A percentile compares a stretch with the other conserved stretches of the same genome.
These are phyloP conservation scores for Deroptyus accipitrinus DNA, from an alignment of 2,113 vertebrate genomes.

Conservation along the genomic window DNA sequence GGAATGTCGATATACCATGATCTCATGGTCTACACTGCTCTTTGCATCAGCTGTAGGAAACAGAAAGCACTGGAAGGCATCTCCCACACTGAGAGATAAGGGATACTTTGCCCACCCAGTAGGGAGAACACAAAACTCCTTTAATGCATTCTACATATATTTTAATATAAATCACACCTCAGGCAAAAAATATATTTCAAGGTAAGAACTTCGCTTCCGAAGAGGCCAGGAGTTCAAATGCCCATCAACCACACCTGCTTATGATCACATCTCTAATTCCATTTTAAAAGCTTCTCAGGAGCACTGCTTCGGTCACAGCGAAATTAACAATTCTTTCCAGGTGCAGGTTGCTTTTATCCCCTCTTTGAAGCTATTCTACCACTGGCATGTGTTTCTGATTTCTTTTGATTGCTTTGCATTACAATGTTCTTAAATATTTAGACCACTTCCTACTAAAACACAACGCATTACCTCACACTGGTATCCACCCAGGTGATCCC, in stretches of 20 bases:
- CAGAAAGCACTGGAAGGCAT: background rate
- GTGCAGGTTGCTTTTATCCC: background rate
- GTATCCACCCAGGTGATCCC: conserved; percentile 77
- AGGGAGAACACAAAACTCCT: background rate
- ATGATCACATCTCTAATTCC: background rate
- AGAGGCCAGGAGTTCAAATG: background rate
- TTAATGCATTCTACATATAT: background rate
- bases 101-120: background rate
- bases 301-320: background rate
- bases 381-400: background rate
- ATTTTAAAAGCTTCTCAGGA: background rate
- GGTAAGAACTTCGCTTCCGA: background rate
- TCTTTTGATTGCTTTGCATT: background rate
- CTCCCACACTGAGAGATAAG: background rate
- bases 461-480: conserved; percentile 73
- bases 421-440: background rate
- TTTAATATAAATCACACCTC: background rate
- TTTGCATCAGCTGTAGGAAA: background rate
- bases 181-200: background rate
- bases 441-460: background rate
- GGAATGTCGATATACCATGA: background rate
- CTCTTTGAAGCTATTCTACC: background rate
- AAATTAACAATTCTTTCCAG: background rate
- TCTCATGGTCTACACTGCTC: background rate
- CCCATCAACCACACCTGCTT: background rate